A percentile compares a stretch with the other conserved stretches of the same genome.
These are phyloP conservation scores for Lagopus muta DNA, from an alignment of 2,113 vertebrate genomes.

Conservation along the genomic window DNA sequence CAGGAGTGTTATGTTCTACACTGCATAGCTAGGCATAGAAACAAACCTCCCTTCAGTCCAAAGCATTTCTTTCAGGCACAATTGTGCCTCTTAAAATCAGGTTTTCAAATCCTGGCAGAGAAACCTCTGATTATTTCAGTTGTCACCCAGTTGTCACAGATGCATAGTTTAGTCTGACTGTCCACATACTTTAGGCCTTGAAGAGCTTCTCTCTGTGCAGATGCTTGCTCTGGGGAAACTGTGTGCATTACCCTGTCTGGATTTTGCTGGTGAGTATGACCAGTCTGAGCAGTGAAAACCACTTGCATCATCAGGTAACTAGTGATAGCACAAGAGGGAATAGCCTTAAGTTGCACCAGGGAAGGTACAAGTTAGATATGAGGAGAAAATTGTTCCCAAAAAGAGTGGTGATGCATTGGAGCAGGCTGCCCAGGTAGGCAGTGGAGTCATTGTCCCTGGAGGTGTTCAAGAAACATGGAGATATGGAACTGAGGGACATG, in stretches of 20 bases:
- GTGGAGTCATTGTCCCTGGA: no score
- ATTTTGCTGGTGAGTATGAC: not conserved
- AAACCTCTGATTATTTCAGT: not conserved
- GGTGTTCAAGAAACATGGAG: no score
- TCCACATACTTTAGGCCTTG: not conserved
- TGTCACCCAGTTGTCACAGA: fast-evolving
- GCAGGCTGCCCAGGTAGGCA: no score
- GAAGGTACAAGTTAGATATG: no score
- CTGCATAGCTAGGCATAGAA: not conserved
- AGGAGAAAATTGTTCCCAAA: no score
- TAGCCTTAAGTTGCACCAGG: no score
- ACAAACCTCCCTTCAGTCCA: not conserved
- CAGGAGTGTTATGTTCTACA: not conserved
- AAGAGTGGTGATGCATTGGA: no score
- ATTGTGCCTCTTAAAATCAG: not conserved
- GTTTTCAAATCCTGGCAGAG: not conserved
- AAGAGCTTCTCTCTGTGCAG: not conserved
- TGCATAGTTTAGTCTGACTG: not conserved
- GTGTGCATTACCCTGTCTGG: fast-evolving
- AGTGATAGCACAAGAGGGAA: no score
- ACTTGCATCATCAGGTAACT: fast-evolving
- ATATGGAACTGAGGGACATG: no score
- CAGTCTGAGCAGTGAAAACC: not conserved
- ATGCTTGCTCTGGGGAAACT: not conserved
- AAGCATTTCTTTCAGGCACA: not conserved